These are phyloP conservation scores for Hydractinia symbiolongicarpus DNA, from an alignment of 30 jellyfish, hydroid and myxozoan species.

Conservation along the genomic window DNA sequence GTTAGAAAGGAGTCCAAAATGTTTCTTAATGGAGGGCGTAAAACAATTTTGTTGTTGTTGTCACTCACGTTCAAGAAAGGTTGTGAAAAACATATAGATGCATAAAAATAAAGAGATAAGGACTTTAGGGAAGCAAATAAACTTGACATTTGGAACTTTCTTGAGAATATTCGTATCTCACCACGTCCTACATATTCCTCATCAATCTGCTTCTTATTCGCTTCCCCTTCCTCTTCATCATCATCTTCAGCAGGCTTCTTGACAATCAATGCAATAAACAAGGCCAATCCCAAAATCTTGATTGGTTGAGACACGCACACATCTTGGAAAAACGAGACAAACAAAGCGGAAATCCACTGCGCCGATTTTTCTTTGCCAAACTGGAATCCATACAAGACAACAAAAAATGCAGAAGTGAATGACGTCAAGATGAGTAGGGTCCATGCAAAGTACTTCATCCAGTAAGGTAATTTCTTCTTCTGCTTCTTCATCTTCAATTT, in stretches of 20 bases:
- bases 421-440: conserved; percentile 61
- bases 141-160: too few relatives aligned
- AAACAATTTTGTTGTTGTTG: too few relatives aligned
- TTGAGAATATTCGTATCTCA: neutral
- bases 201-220: conserved; percentile 60
- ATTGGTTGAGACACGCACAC: conserved; percentile 85
- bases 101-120: too few relatives aligned
- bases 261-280: conserved; percentile 78
- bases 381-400: conserved; percentile 84
- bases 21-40: too few relatives aligned
- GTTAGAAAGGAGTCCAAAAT: too few relatives aligned
- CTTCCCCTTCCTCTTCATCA: conserved; percentile 43
- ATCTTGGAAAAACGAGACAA: conserved; percentile 84
- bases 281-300: conserved; percentile 71
- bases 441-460: conserved; percentile 98
- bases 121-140: too few relatives aligned
- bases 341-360: conserved; percentile 76
- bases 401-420: conserved; percentile 89
- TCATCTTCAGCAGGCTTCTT: conserved; percentile 90
- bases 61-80: too few relatives aligned
- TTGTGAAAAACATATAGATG: too few relatives aligned
- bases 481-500: conserved; percentile 49
- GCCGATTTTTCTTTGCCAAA: conserved; percentile 93
- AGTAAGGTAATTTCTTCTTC: conserved; percentile 63
- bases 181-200: conserved; percentile 42